phyloP scores from a whole-genome alignment of 2,113 vertebrate species.

The Cyanoliseus patagonus region DNA sequence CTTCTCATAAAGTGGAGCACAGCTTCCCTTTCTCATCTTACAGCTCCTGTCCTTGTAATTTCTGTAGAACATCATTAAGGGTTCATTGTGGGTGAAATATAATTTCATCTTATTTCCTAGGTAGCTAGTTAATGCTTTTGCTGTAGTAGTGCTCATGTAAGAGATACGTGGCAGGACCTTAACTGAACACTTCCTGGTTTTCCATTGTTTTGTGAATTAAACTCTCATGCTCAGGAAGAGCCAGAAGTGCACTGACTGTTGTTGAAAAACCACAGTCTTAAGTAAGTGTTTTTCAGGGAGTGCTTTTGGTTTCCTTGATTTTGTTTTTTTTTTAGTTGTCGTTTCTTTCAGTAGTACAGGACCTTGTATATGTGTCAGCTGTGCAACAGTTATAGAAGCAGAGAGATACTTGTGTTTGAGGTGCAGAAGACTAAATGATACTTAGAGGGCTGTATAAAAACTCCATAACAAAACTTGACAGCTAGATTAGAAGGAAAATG shows the following conservation, averaged over 20 bases:
- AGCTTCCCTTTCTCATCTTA: neutral
- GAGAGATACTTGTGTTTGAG: fast-evolving
- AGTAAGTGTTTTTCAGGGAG: neutral
- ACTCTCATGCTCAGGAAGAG: constrained; percentile 19
- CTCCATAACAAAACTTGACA: neutral
- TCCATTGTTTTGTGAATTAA: constrained; percentile 47
- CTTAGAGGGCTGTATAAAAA: neutral
- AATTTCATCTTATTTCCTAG: neutral
- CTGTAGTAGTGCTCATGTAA: neutral
- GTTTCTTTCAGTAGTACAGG: neutral
- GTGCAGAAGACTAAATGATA: neutral
- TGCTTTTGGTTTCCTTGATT: neutral
- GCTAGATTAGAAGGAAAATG: neutral
- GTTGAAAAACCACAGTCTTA: neutral
- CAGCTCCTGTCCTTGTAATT: neutral
- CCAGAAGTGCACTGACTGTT: neutral
- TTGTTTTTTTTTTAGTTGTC: no score
- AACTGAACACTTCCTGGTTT: neutral
- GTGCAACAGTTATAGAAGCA: neutral
- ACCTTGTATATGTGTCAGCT: fast-evolving
- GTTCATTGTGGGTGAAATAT: neutral
- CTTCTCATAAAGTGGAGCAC: neutral
- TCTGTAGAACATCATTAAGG: neutral
- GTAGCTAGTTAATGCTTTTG: neutral
- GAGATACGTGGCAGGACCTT: neutral